Base-by-base conservation (phyloP, 2,888 invertebrate genomes). In the Eilema sororculum region DNA sequence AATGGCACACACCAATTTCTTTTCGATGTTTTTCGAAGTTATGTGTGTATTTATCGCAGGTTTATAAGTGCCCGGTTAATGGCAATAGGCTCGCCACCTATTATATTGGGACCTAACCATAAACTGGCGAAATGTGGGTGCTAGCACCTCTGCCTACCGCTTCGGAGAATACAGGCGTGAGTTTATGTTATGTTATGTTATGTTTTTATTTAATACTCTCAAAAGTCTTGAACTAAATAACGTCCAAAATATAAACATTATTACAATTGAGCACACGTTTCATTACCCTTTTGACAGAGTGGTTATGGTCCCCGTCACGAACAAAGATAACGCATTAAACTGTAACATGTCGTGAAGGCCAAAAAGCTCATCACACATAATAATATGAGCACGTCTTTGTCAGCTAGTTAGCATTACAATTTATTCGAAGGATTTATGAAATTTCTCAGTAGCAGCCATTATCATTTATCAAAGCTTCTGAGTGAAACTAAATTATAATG, bases 351-450 rank as follows among this genome's bases (percentile, higher is more conserved):
- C 52, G 52, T 52, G n/a, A 52, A 37, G 9, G 16, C 30, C 22
- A 56, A 16, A 30, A 13, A 30, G 28, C n/a, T 65, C 56, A 16
- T 24, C 56, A 56, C 30, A 30, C 16, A 30, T n/a, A 16, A 2
- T 9, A 1, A 33, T 9, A n/a, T 28, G 52, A 52, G 28, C 52
- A 64, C 52, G 30, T 46, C n/a, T 56, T 65, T 63, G n/a, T 65
- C 33, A 68, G 5, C 13, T 62, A 62, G 20, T 24, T 37, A 13
- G 24, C n/a, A 37, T 37, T 33, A 56, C 57, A 62, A 62, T 62
- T 37, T 68, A 62, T 68, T 68, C 28, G n/a, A 52, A 61, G 37
- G 67, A 62, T 68, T 62, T 68, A 68, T 68, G 5, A 25, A 62
- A 62, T n/a, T 56, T 25, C 62, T 56, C 33, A 62, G 30, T 52